Conservation (phyloP, 1,140 invertebrate genomes). For the Protaetia brevitarsis region DNA sequence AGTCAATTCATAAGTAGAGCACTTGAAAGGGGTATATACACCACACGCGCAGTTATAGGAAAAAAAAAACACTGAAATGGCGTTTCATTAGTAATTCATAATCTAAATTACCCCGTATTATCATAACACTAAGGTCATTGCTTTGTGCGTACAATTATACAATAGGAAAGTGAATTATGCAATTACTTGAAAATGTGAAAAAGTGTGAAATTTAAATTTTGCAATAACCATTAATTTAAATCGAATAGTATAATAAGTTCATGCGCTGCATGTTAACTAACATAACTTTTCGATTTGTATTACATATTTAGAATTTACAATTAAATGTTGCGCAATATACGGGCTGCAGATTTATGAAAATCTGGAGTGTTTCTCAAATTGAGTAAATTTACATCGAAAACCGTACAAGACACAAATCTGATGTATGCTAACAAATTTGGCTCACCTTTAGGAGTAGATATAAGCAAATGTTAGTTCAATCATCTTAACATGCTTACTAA, state of each 20-base stretch:
- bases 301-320: slow-evolving; percentile 1
- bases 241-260: background rate
- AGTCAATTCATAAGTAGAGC: background rate
- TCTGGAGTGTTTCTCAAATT: slow-evolving; percentile 3
- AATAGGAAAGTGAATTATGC: background rate
- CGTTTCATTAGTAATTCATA: background rate
- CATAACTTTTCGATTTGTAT: background rate
- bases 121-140: background rate
- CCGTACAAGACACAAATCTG: background rate
- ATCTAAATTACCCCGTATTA: background rate
- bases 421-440: too few species aligned
- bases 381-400: background rate
- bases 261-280: background rate
- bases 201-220: slow-evolving; percentile 4
- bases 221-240: background rate
- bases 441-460: too few species aligned
- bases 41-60: background rate
- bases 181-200: background rate
- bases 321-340: background rate
- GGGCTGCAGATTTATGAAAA: background rate
- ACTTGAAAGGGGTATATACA: background rate
- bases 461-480: too few species aligned
- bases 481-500: too few species aligned
- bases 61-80: background rate
- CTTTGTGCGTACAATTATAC: background rate